Evolutionary conservation across 1,140 invertebrate genomes (phyloP), one percentile per base, ranked within the genome.

Genomic region (Camponotus vicinus): DNA sequence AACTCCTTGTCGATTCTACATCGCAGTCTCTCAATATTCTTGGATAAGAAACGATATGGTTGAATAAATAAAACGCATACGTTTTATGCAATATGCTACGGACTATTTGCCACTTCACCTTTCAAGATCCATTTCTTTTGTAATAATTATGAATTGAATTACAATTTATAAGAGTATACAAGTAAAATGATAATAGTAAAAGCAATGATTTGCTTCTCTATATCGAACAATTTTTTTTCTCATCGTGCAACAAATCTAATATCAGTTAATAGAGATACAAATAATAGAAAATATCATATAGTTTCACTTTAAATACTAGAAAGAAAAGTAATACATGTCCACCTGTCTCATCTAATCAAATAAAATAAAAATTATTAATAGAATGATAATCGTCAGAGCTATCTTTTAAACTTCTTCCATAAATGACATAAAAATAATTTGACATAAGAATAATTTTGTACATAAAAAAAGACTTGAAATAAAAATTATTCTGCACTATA

Each of bases 41-140:
- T 59, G 40, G 13, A 83, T 75, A 75, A 59, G 37, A 49, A 49
- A 83, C 37, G 21, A 55, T 69, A 2, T 27, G 7, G 13, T 21
- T 75, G 32, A 83, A 83, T 83, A 83, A 83, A 73, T 83, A 83
- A 83, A 63, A 61, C 69, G 45, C 27, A 59, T 45, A 34, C 27
- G 32, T 61, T 45, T 55, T 73, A 63, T 40, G 13, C n/a, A 61
- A 83, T 9, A 15, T 8, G 37, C 55, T 18, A 32, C 11, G 18
- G 45, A 71, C 13, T 59, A 40, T 49, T 34, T 45, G 21, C 21
- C 42, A 52, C 13, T 45, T 45, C n/a, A 59, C 34, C 27, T 59
- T 59, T 49, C 18, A 61, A 21, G 18, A 49, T 83, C 40, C 57
- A n/a, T 32, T 32, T 37, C 37, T 63, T 73, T 75, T 59, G 13